phyloP scores from a whole-genome alignment of 2,797 vertebrate genomes.

The Coendou prehensilis region DNA sequence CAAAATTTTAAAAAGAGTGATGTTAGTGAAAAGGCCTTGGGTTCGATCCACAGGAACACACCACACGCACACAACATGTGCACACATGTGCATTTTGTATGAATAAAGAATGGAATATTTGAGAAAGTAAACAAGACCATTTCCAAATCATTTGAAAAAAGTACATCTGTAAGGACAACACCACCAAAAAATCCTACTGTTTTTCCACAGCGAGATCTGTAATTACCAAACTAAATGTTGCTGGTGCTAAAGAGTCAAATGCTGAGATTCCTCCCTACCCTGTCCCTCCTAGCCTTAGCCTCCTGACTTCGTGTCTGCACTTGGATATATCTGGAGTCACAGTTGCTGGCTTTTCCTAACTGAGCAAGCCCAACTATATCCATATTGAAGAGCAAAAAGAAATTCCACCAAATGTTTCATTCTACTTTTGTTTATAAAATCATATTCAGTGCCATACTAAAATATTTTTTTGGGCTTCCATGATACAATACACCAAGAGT shows the following conservation, averaged over 20 bases:
- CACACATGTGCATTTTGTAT: neutral
- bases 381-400: neutral
- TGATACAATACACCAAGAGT: neutral
- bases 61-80: neutral
- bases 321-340: slow-evolving; percentile 16
- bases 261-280: neutral
- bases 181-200: neutral
- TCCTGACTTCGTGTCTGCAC: neutral
- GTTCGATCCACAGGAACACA: neutral
- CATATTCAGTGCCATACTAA: slow-evolving; percentile 25
- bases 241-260: neutral
- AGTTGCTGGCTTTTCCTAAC: neutral
- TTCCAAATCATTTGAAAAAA: neutral
- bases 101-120: neutral
- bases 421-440: slow-evolving; percentile 37
- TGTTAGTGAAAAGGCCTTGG: neutral
- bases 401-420: slow-evolving; percentile 56
- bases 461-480: slow-evolving; percentile 11
- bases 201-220: neutral
- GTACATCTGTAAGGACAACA: neutral
- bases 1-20: neutral
- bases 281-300: neutral
- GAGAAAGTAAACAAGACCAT: neutral
- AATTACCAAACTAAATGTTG: neutral
- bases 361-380: neutral